Conservation (phyloP, 1,140 invertebrate genomes). For the Contarinia nasturtii region DNA sequence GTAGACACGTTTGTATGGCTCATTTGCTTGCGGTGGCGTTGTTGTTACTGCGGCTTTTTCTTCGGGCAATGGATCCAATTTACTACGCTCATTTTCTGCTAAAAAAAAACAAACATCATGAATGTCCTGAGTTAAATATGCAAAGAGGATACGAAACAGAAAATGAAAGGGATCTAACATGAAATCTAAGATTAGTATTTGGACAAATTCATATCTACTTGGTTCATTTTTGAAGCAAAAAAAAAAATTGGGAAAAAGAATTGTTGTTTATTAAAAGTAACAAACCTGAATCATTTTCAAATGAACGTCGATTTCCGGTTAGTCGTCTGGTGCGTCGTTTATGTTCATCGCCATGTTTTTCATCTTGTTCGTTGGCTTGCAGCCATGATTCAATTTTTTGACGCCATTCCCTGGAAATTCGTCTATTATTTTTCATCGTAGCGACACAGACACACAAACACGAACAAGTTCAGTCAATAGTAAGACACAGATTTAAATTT, state of each 20-base stretch:
- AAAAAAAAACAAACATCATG: too few species aligned
- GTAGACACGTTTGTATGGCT: conserved; percentile 42
- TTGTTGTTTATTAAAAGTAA: background rate
- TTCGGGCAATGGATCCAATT: conserved; percentile 51
- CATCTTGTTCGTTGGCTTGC: conserved; percentile 68
- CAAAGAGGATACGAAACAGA: too few species aligned
- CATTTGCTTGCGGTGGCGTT: conserved; percentile 7
- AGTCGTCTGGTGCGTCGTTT: conserved; percentile 37
- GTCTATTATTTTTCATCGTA: conserved; percentile 2
- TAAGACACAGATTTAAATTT: background rate
- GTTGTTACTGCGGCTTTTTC: conserved; percentile 19
- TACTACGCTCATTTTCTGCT: conserved; percentile 50
- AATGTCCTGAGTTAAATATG: too few species aligned
- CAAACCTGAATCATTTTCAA: conserved; percentile 59
- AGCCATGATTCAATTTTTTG: conserved; percentile 84
- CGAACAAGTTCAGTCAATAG: background rate
- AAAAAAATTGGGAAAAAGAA: too few species aligned
- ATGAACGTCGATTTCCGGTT: conserved; percentile 47
- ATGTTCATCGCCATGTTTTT: conserved; percentile 46
- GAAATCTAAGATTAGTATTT: too few species aligned
- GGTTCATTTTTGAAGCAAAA: too few species aligned
- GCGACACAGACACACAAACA: background rate
- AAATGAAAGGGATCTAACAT: too few species aligned
- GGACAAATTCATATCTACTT: too few species aligned
- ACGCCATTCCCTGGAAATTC: conserved; percentile 48